A percentile compares a stretch with the other conserved stretches of the same genome.
Evolutionary conservation across 2,113 vertebrate genomes (phyloP).

Genomic region (Sclerurus mexicanus): DNA sequence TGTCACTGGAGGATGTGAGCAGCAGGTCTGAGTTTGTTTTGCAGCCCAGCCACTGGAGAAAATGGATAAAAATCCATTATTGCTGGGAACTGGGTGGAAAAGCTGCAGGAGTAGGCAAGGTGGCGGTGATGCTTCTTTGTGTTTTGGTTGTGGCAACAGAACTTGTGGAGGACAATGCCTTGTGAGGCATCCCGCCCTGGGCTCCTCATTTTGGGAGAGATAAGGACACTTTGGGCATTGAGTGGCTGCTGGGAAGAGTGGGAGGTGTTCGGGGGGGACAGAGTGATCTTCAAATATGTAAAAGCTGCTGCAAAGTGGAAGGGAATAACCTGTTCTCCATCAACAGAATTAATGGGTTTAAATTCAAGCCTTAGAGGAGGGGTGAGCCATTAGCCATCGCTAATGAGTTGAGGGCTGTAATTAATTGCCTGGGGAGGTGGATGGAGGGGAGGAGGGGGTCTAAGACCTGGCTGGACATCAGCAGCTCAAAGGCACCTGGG

Average conservation of each 20-base stretch:
- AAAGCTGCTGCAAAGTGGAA: not conserved
- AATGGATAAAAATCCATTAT: not conserved
- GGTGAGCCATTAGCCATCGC: not conserved
- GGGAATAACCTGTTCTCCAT: not conserved
- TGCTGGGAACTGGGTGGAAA: not conserved
- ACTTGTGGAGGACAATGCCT: not conserved
- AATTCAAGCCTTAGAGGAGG: not conserved
- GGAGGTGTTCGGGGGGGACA: not conserved
- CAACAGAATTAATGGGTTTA: not conserved
- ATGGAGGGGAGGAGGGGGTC: not conserved
- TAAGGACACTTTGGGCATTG: not conserved
- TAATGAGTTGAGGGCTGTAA: not conserved
- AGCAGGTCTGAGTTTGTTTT: not conserved
- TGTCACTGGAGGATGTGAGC: not conserved
- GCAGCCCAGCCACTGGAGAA: not conserved
- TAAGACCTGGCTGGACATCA: not conserved
- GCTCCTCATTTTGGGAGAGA: not conserved
- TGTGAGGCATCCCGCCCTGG: not conserved
- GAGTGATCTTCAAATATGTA: not conserved
- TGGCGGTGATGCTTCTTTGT: not conserved
- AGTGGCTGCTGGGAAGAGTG: not conserved
- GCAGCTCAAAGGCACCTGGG: not conserved
- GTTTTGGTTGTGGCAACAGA: not conserved
- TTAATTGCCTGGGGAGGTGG: not conserved
- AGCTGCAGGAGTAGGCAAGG: not conserved